Evolutionary conservation across 2,797 vertebrate genomes (phyloP).

Genomic region (Linurgus olivaceus): DNA sequence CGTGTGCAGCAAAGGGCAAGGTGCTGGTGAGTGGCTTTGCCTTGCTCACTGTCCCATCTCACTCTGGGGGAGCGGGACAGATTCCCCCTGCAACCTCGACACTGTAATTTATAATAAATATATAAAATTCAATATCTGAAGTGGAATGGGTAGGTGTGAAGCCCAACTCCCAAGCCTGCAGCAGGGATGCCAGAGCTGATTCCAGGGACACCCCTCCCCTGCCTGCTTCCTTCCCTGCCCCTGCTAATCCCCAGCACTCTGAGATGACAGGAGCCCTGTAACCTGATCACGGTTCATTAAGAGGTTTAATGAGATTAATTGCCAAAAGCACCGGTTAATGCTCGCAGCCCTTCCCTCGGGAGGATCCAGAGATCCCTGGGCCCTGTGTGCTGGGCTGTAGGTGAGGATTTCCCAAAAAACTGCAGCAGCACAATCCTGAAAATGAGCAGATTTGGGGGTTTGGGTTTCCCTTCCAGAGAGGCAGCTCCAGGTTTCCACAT

Average conservation of each 20-base stretch:
- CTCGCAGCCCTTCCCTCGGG: not conserved
- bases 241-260: not conserved
- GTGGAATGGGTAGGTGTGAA: fast-evolving
- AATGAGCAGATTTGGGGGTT: fast-evolving
- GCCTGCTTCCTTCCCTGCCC: not conserved
- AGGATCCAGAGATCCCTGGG: not conserved
- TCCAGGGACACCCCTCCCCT: not conserved
- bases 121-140: fast-evolving
- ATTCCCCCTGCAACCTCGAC: fast-evolving
- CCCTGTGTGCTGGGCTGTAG: fast-evolving
- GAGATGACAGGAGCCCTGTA: not conserved
- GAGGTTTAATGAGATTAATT: not conserved
- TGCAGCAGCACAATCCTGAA: no score
- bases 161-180: not conserved
- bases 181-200: not conserved
- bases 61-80: fast-evolving
- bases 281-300: not conserved
- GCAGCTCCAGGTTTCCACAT: not conserved
- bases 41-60: not conserved
- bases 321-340: not conserved
- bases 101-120: no score
- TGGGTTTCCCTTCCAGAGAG: not conserved
- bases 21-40: fast-evolving
- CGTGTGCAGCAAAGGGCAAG: not conserved
- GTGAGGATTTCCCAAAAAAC: not conserved